Conservation (phyloP, 2,113 vertebrate genomes). For the Bujurquina vittata region DNA sequence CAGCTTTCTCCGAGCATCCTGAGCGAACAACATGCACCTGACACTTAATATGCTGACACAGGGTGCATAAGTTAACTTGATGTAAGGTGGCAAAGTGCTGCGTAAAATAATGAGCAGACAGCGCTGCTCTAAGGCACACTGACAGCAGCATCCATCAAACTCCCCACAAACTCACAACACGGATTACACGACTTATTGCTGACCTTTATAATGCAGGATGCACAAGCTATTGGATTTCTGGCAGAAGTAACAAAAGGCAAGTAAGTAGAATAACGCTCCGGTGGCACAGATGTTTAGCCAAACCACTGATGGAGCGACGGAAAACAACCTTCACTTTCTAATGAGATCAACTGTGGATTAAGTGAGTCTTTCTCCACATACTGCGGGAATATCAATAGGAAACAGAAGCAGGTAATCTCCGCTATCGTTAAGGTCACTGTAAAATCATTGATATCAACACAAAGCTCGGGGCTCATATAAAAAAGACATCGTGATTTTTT, state of each 20-base stretch:
- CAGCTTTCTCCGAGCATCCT: background rate
- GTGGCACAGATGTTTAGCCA: background rate
- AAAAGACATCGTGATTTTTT: background rate
- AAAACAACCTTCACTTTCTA: slow-evolving; percentile 4
- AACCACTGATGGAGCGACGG: background rate
- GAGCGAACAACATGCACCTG: slow-evolving; percentile 12
- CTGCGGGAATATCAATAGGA: background rate
- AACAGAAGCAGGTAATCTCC: slow-evolving; percentile 4
- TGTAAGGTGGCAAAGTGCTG: slow-evolving; percentile 4
- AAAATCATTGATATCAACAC: background rate
- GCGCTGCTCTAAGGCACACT: slow-evolving; percentile 17
- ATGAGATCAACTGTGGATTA: background rate
- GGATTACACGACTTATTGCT: background rate
- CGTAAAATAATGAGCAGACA: slow-evolving; percentile 33
- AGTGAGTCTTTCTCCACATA: background rate
- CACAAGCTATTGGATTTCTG: background rate
- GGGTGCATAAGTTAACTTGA: slow-evolving; percentile 2
- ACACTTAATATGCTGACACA: slow-evolving; percentile 1
- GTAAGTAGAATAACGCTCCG: background rate
- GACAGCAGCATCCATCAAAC: slow-evolving; percentile 49
- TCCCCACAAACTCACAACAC: slow-evolving; percentile 35
- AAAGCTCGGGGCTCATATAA: background rate
- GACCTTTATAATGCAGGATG: background rate
- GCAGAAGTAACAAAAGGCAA: background rate
- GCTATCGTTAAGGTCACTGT: slow-evolving; percentile 9